Evolutionary conservation across 2,797 vertebrate genomes (phyloP).

Genomic region (Tapera naevia): DNA sequence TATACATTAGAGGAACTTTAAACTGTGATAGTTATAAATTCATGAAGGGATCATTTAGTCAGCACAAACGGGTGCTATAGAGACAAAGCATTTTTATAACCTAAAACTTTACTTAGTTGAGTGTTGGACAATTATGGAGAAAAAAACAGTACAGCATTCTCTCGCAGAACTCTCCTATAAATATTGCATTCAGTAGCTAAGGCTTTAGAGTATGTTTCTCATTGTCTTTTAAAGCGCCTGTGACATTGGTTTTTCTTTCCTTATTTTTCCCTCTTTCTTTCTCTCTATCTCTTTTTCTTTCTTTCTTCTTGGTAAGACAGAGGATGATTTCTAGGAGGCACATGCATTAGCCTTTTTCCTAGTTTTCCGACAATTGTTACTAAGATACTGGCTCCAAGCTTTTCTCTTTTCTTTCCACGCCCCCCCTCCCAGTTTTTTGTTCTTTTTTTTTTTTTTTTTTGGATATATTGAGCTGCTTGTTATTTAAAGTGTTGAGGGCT

Average conservation of each 20-base stretch:
- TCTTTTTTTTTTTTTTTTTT: not conserved
- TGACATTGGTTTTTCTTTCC: slow-evolving; percentile 62
- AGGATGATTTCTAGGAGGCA: slow-evolving; percentile 70
- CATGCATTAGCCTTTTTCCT: slow-evolving; percentile 74
- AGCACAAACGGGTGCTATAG: slow-evolving; percentile 72
- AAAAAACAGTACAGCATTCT: slow-evolving; percentile 55
- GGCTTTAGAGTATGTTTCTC: slow-evolving; percentile 74
- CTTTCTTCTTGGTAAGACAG: slow-evolving; percentile 70
- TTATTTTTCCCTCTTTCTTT: slow-evolving; percentile 54
- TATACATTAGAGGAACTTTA: slow-evolving; percentile 61
- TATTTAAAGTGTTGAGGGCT: slow-evolving; percentile 74
- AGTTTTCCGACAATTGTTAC: slow-evolving; percentile 67
- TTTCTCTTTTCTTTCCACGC: slow-evolving; percentile 27
- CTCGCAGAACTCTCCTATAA: slow-evolving; percentile 67
- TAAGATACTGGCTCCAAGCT: slow-evolving; percentile 61
- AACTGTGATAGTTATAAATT: slow-evolving; percentile 70
- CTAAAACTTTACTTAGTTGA: slow-evolving; percentile 71
- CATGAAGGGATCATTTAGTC: slow-evolving; percentile 65
- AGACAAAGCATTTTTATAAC: slow-evolving; percentile 64
- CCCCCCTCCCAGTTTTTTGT: no score
- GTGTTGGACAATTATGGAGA: slow-evolving; percentile 61
- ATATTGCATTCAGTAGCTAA: slow-evolving; percentile 72
- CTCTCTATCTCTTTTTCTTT: slow-evolving; percentile 7
- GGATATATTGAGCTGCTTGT: slow-evolving; percentile 61
- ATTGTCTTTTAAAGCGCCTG: slow-evolving; percentile 72